These are phyloP conservation scores for Noctua comes DNA, from an alignment of 2,888 invertebrate genomes.

Conservation along the genomic window DNA sequence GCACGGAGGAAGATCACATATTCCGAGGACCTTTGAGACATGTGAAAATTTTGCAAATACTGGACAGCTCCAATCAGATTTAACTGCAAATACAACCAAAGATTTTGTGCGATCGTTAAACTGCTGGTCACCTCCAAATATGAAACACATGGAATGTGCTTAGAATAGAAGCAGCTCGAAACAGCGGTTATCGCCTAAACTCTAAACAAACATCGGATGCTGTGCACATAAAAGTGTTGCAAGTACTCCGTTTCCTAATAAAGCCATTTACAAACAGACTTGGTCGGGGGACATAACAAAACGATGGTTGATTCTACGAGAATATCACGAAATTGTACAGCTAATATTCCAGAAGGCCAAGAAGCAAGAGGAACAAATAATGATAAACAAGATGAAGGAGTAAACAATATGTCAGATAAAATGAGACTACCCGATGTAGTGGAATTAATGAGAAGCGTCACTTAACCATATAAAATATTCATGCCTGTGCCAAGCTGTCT, in stretches of 20 bases:
- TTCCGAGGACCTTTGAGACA: not conserved
- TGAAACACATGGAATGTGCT: conserved; percentile 31
- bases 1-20: not conserved
- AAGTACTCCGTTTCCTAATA: conserved; percentile 46
- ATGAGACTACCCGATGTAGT: conserved; percentile 33
- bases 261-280: conserved; percentile 45
- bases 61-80: not conserved
- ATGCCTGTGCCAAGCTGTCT: conserved; percentile 45
- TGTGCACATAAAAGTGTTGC: conserved; percentile 50
- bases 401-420: conserved; percentile 38
- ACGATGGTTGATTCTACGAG: not conserved
- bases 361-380: conserved; percentile 6
- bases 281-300: conserved; percentile 22
- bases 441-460: conserved; percentile 55
- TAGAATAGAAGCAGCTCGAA: conserved; percentile 15
- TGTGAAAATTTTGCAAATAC: not conserved
- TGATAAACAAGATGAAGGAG: conserved; percentile 1
- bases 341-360: conserved; percentile 7
- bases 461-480: conserved; percentile 55
- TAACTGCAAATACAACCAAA: not conserved
- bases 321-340: conserved; percentile 3
- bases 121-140: conserved; percentile 30
- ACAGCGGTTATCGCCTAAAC: conserved; percentile 56
- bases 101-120: conserved; percentile 9
- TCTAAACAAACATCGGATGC: conserved; percentile 58